These are phyloP conservation scores for Mythimna impura DNA, from an alignment of 2,888 invertebrate genomes.

Conservation along the genomic window DNA sequence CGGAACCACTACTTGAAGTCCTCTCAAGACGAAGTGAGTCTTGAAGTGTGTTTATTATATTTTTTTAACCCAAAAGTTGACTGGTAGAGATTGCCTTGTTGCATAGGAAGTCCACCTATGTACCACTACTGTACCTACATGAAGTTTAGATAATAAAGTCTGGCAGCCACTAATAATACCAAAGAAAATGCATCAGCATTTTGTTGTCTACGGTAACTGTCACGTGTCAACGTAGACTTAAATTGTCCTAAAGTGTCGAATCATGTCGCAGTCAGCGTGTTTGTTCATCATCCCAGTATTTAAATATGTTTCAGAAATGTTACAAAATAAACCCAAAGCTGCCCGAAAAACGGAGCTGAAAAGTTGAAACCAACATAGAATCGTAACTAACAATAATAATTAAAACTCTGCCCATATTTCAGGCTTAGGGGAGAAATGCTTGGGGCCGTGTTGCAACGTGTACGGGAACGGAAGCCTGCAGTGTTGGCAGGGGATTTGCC, in stretches of 20 bases:
- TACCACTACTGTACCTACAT: too few species aligned
- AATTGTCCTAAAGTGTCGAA: not conserved
- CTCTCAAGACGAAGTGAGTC: too few species aligned
- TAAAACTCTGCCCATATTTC: slow-evolving; percentile 56
- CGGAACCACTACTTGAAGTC: too few species aligned
- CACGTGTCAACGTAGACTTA: not conserved
- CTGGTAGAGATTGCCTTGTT: too few species aligned
- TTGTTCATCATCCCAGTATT: not conserved
- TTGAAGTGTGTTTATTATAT: too few species aligned
- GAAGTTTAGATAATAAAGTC: too few species aligned
- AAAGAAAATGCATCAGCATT: not conserved
- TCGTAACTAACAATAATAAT: slow-evolving; percentile 35
- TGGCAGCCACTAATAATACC: too few species aligned
- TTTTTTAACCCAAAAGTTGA: too few species aligned
- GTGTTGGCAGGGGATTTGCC: slow-evolving; percentile 85
- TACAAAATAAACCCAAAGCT: slow-evolving; percentile 21
- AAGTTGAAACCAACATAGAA: slow-evolving; percentile 28
- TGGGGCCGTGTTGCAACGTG: slow-evolving; percentile 79
- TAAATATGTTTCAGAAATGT: not conserved
- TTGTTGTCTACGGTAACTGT: not conserved
- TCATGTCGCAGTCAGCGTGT: not conserved
- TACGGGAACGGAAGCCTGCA: slow-evolving; percentile 77
- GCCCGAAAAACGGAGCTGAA: slow-evolving; percentile 18
- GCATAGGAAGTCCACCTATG: too few species aligned
- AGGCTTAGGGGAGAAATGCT: slow-evolving; percentile 84